Conservation (phyloP, 2,797 vertebrate genomes). For the Ceyx erithaca region DNA sequence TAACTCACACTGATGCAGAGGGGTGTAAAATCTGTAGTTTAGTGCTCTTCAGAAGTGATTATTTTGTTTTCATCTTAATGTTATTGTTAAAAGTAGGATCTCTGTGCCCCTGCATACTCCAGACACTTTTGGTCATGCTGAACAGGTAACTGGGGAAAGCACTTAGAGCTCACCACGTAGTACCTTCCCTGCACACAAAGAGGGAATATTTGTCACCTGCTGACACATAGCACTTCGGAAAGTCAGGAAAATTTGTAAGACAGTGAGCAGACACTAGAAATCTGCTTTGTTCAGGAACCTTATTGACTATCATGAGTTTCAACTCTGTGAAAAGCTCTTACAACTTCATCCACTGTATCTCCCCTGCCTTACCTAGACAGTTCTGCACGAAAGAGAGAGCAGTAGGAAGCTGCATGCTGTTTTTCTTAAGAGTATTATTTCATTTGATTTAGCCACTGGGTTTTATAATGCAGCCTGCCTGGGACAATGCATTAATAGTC, state of each 20-base stretch:
- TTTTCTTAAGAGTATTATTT: constrained; percentile 7
- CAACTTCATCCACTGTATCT: neutral
- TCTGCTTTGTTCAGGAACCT: neutral
- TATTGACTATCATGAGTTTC: neutral
- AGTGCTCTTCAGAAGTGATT: neutral
- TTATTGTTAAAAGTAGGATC: neutral
- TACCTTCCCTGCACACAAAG: neutral
- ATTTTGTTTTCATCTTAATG: neutral
- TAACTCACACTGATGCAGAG: neutral
- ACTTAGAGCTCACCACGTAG: neutral
- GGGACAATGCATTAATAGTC: constrained; percentile 61
- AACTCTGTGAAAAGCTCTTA: neutral
- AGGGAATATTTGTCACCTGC: constrained; percentile 12
- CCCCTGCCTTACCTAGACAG: neutral
- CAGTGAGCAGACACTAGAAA: neutral
- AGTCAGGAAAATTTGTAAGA: neutral
- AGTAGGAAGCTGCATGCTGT: neutral
- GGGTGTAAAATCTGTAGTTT: neutral
- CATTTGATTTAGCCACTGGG: constrained; percentile 47
- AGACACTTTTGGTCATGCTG: neutral
- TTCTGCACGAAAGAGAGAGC: neutral
- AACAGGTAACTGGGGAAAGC: neutral
- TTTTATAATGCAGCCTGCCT: constrained; percentile 29
- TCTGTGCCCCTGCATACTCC: neutral
- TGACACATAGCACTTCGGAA: neutral